Evolutionary conservation across 37 sponge, comb jelly and placozoan species (phyloP).

Genomic region (Spongilla lacustris): DNA sequence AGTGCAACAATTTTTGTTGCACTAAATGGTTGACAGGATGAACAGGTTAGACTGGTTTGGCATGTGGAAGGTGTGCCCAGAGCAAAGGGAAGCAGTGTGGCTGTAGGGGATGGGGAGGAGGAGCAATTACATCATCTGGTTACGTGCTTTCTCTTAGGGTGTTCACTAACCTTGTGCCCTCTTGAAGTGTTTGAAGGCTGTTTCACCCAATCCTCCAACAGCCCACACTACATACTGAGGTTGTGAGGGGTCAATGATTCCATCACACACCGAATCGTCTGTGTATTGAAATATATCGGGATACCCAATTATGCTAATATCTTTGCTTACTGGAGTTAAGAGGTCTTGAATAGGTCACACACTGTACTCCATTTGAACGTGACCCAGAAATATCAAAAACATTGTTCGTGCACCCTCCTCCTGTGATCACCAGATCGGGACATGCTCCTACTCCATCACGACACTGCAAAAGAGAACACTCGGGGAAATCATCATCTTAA

Average conservation of each 20-base stretch:
- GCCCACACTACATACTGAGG: constrained; percentile 69
- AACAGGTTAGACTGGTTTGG: constrained; percentile 4
- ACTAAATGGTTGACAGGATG: background rate
- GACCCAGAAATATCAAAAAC: constrained; percentile 18
- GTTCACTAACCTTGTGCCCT: constrained; percentile 35
- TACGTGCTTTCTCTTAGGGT: background rate
- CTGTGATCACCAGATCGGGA: constrained; percentile 28
- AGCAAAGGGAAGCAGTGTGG: background rate
- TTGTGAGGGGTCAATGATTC: constrained; percentile 16
- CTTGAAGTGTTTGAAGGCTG: constrained; percentile 48
- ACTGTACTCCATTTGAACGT: constrained; percentile 12
- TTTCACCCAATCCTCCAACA: constrained; percentile 53
- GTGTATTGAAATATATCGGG: background rate
- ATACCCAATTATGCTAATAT: background rate
- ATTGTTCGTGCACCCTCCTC: constrained; percentile 35
- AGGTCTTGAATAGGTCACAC: constrained; percentile 37
- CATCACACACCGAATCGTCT: constrained; percentile 24
- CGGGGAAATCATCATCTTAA: background rate
- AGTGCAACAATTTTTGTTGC: background rate
- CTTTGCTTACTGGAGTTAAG: constrained; percentile 25
- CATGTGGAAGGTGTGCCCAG: background rate
- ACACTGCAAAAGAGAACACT: background rate
- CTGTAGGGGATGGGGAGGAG: background rate
- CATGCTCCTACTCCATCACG: constrained; percentile 28
- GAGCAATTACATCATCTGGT: background rate